Evolutionary conservation across 2,888 invertebrate genomes (phyloP), one percentile per base, ranked within the genome.

Genomic region (Antheraea assamensis): DNA sequence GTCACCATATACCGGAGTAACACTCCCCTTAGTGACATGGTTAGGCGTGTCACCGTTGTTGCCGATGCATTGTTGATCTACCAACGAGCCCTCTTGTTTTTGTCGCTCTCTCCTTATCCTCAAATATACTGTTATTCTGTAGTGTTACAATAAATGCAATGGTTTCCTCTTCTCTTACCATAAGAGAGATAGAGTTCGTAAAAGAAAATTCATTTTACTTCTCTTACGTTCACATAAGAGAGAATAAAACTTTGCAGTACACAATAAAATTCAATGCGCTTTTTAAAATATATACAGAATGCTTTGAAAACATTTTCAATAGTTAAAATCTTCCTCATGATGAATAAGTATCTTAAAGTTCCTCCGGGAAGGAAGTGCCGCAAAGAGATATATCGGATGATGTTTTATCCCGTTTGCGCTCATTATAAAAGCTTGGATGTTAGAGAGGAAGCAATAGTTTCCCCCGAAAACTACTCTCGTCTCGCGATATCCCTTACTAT

Each of bases 281-380:
- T 47, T 73, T 73, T 70, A 58, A 70, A 58, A 64, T 17, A 64
- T 1, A 27, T 27, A 58, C 55, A 58, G 21, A 58, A 15, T 30
- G 72, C 70, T 73, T 70, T 52, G 21, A 73, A 61, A 74, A 72
- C 49, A 47, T 58, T 74, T 71, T 74, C 71, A 75, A 76, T 76
- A 74, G 71, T 76, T 77, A 77, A 78, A 78, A 78, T 76, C 74
- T 78, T 64, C 66, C 75, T 47, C 73, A 71, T 75, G 75, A 77
- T 74, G 72, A 55, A 73, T 71, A 78, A 76, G 78, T 78, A 81
- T 81, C 80, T 81, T 74, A 72, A 76, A 75, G 77, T 76, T 80
- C 80, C 78, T 80, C 80, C 77, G 78, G 76, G 77, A 76, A 72
- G 74, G 78, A 76, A 72, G 74, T 73, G 73, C 61, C 71, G 76